Evolutionary conservation across 2,113 vertebrate species (phyloP), one percentile per base, ranked within the genome.

Genomic region (Potamarius usumacintae): DNA sequence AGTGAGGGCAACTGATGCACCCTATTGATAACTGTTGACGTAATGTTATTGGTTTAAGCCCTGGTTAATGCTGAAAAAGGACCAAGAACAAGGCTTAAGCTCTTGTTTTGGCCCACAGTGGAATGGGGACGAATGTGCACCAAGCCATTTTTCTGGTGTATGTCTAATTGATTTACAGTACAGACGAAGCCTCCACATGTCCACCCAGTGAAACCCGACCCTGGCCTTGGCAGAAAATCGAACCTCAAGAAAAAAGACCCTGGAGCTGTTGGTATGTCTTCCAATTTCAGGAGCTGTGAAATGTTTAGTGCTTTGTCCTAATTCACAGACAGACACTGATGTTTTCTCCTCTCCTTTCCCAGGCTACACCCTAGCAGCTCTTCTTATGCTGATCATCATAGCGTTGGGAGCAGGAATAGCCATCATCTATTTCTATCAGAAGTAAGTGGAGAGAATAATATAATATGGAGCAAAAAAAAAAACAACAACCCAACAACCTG

Each of bases 321-420:
- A 63, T 65, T 65, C 25, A 65, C 63, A 65, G 17, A 60, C 17
- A 15, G 53, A 9, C 11, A 0, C 60, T 62, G 20, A 7, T 62
- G 60, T 62, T 62, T 22, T 60, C 60, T 62, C 60, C 20, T 65
- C n/a, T 27, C n/a, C 9, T 65, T 25, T 30, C 65, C 52, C 71
- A 74, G 71, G 42, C 42, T 74, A 74, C 71, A 74, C 71, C 1
- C 8, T 74, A 22, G 42, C 34, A 4, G 71, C 34, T 9, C 18
- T 76, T 50, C 48, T 76, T 20, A 76, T 76, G 42, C 20, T 76
- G 48, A 76, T 76, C 72, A 76, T 76, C 72, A 52, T 76, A 50
- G 20, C 34, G 42, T 1, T 50, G 42, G 72, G 72, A 52, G 8
- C 20, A 76, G 72, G 72, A 76, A 52, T 72, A 48, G 17, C 71